Conservation (phyloP, 2,797 vertebrate genomes). For the Ptychadena robeensis region DNA sequence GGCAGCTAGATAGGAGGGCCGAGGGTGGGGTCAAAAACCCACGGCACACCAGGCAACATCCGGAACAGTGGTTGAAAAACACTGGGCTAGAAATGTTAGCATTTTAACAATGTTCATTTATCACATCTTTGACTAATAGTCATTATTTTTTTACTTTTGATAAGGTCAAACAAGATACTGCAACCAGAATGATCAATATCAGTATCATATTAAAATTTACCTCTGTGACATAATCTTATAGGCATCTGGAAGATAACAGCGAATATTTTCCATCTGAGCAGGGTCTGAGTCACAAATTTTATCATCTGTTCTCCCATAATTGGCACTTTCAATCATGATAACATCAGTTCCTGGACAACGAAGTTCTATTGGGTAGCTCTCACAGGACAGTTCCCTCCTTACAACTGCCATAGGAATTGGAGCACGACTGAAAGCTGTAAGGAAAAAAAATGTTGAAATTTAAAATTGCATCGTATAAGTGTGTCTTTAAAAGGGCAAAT, state of each 20-base stretch:
- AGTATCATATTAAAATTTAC: slow-evolving; percentile 68
- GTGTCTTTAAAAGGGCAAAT: no score
- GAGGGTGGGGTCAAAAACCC: no score
- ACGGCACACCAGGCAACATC: no score
- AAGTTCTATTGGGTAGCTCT: slow-evolving; percentile 97
- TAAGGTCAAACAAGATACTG: neutral
- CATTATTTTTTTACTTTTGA: no score
- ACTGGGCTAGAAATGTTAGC: no score
- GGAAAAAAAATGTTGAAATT: neutral
- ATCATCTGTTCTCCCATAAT: slow-evolving; percentile 97
- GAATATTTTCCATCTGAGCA: slow-evolving; percentile 98
- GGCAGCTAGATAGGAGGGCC: no score
- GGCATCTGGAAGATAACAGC: slow-evolving; percentile 97
- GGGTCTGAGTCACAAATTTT: slow-evolving; percentile 99
- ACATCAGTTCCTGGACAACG: slow-evolving; percentile 97
- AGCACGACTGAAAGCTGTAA: slow-evolving; percentile 89
- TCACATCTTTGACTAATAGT: no score
- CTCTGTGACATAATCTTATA: slow-evolving; percentile 99
- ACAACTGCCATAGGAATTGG: slow-evolving; percentile 98
- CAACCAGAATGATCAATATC: neutral
- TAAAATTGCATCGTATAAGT: no score
- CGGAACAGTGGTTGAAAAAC: no score
- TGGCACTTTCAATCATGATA: slow-evolving; percentile 99
- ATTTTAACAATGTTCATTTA: no score
- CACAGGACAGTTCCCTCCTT: slow-evolving; percentile 94